Evolutionary conservation across 1,140 invertebrate species (phyloP), one percentile per base, ranked within the genome.

Genomic region (Panagrolaimus sp.): DNA sequence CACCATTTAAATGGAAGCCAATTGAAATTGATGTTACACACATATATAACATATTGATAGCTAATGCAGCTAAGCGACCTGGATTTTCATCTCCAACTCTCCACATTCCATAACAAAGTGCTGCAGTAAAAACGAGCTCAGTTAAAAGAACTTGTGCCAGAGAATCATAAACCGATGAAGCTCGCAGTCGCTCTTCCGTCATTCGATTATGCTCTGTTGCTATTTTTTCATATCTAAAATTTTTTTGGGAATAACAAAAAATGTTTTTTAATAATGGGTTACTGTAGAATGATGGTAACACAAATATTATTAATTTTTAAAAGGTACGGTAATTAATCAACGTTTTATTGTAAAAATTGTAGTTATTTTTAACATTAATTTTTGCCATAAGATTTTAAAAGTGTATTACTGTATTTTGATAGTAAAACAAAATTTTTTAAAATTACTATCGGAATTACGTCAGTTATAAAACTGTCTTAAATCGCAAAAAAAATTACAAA

Each of bases 31-130:
- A 80, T 14, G 79, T 79, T 1, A 81, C 78, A 65, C 79, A 80
- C 67, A 80, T 73, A 71, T 81, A 80, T 44, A 80, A 70, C 77
- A 80, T 80, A 48, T 80, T 82, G 68, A 80, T 80, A 11, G 77
- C 78, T 42, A 80, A 44, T 2, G 78, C 80, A 11, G 70, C 81
- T 16, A 80, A 66, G 13, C 70, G 63, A 38, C 79, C 79, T 25
- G 79, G 75, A 51, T 80, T 78, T 9, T 76, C 75, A 44, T 69
- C 61, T 2, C 73, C 80, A 9, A 82, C 68, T 16, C 74, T 31
- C 68, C 69, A 80, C 13, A 80, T 73, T 16, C 79, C 79, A 63
- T 81, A 80, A 46, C 75, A 78, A 5, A 80, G 51, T 1, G 79
- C 79, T 31, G 73, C 79, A 8, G 79, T 82, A 46, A 80, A 80